These are phyloP conservation scores for Gortyna flavago DNA, from an alignment of 2,888 invertebrate species.

Conservation along the genomic window DNA sequence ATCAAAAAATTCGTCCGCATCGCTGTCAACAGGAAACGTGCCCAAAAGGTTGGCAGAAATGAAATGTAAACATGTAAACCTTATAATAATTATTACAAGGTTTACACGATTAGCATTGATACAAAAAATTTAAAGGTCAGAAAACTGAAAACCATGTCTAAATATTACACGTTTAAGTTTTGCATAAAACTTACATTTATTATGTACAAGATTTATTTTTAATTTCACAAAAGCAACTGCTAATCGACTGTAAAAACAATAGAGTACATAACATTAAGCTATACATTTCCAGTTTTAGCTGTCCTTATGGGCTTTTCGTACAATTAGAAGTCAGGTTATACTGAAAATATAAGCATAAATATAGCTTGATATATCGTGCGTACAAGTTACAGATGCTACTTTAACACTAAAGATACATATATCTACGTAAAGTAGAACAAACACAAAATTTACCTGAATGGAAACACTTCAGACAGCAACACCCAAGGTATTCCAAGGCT, in stretches of 20 bases:
- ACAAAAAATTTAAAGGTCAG: not conserved
- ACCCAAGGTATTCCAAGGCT: slow-evolving; percentile 89
- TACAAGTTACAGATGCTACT: not conserved
- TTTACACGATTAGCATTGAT: not conserved
- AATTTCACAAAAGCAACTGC: not conserved
- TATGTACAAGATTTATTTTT: not conserved
- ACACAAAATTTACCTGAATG: slow-evolving; percentile 84
- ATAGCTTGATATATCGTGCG: not conserved
- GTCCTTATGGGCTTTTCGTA: not conserved
- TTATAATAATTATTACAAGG: not conserved
- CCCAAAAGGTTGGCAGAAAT: too few species aligned
- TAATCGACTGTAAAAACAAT: not conserved
- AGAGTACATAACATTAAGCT: not conserved
- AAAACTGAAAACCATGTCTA: not conserved
- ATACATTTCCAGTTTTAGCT: not conserved
- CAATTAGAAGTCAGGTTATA: not conserved
- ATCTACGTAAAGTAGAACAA: not conserved
- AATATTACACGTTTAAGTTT: too few species aligned
- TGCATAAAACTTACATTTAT: too few species aligned
- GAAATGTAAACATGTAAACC: too few species aligned
- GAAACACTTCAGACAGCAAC: slow-evolving; percentile 90
- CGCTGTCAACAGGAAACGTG: too few species aligned
- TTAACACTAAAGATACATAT: not conserved
- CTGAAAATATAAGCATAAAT: not conserved
- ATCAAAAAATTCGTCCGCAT: too few species aligned